phyloP scores from a whole-genome alignment of 1,140 invertebrate genomes.

The Mycetomoellerius zeteki region DNA sequence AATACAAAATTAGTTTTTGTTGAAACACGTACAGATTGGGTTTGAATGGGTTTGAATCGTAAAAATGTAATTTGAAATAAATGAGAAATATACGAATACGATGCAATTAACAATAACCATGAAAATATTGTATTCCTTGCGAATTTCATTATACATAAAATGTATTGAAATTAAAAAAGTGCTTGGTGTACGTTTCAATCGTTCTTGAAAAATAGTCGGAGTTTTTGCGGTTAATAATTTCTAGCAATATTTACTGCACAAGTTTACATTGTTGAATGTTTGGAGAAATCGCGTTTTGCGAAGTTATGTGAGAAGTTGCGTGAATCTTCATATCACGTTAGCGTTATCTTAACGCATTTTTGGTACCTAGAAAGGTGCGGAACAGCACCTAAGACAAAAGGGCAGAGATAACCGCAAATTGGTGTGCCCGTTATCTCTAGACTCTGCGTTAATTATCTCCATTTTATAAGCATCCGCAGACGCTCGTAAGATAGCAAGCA shows the following conservation, averaged over 20 bases:
- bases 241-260: background rate
- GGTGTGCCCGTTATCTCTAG: slow-evolving; percentile 36
- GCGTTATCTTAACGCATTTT: slow-evolving; percentile 48
- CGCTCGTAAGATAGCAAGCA: slow-evolving; percentile 45
- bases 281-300: background rate
- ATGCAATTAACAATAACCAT: background rate
- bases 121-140: background rate
- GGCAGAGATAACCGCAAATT: slow-evolving; percentile 41
- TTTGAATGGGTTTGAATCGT: background rate
- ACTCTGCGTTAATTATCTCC: slow-evolving; percentile 54
- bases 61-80: slow-evolving; percentile 24
- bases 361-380: background rate
- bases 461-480: slow-evolving; percentile 55
- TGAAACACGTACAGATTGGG: background rate
- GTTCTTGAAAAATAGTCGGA: background rate
- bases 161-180: background rate
- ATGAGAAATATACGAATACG: background rate
- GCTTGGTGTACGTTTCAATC: background rate
- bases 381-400: slow-evolving; percentile 38
- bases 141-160: slow-evolving; percentile 4
- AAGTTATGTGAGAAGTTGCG: slow-evolving; percentile 5
- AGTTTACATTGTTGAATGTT: background rate
- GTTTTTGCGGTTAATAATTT: background rate
- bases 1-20: background rate
- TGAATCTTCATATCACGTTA: slow-evolving; percentile 5